A percentile compares a stretch with the other conserved stretches of the same genome.
These are phyloP conservation scores for Melanotaenia trifasciata DNA, from an alignment of 2,797 vertebrate species.

Conservation along the genomic window DNA sequence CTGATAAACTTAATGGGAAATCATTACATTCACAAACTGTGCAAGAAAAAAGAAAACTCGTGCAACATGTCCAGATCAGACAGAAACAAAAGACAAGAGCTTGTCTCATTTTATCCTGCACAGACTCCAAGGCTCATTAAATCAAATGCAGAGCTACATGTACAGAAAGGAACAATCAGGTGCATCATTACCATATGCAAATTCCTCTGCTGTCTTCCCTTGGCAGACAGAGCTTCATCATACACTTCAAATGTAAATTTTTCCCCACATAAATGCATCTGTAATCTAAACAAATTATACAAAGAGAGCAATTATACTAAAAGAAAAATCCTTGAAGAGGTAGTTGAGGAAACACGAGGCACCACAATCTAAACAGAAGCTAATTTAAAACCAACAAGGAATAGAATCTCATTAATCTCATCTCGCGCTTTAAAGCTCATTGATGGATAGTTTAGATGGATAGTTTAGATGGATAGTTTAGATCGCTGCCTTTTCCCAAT, in stretches of 20 bases:
- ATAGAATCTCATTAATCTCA: constrained; percentile 12
- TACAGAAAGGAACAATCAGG: constrained; percentile 53
- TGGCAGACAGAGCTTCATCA: constrained; percentile 32
- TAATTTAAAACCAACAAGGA: constrained; percentile 30
- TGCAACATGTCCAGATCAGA: constrained; percentile 30
- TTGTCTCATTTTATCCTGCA: constrained; percentile 34
- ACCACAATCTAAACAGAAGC: constrained; percentile 26
- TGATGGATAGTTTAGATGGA: not conserved
- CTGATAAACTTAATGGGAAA: constrained; percentile 51
- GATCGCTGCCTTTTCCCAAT: not conserved
- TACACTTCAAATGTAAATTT: constrained; percentile 63
- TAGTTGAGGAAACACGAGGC: constrained; percentile 28
- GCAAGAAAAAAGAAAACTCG: constrained; percentile 13
- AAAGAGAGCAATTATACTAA: constrained; percentile 49
- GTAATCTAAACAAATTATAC: constrained; percentile 57
- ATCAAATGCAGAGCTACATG: constrained; percentile 45
- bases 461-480: too few relatives aligned
- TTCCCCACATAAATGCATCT: constrained; percentile 46
- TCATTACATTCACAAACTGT: constrained; percentile 28
- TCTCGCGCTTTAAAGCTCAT: constrained; percentile 14
- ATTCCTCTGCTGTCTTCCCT: constrained; percentile 44
- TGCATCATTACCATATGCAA: constrained; percentile 61
- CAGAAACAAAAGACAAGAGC: constrained; percentile 34
- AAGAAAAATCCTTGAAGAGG: constrained; percentile 31
- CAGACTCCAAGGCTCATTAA: constrained; percentile 48